A percentile compares a stretch with the other conserved stretches of the same genome.
phyloP scores from a whole-genome alignment of 2,888 invertebrate genomes.

The Pyrocoelia pectoralis region DNA sequence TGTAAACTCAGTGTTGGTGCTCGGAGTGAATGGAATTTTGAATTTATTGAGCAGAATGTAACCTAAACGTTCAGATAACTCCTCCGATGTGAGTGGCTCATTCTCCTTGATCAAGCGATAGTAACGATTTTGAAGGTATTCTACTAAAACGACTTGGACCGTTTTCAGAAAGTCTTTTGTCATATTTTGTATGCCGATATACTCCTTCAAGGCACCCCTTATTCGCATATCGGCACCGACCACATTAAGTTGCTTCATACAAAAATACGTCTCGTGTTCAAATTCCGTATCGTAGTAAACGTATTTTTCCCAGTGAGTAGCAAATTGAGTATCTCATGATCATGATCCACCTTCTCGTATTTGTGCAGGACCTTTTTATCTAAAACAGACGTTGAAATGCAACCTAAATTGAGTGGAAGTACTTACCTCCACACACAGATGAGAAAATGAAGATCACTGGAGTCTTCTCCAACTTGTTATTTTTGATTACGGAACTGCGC shows the following conservation, averaged over 20 bases:
- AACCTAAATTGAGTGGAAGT: background rate
- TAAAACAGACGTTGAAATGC: background rate
- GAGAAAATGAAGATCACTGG: slow-evolving; percentile 13
- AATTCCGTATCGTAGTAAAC: slow-evolving; percentile 11
- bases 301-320: slow-evolving; percentile 9
- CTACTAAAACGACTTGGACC: slow-evolving; percentile 16
- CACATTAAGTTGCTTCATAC: slow-evolving; percentile 24
- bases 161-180: slow-evolving; percentile 13
- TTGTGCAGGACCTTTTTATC: background rate
- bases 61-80: slow-evolving; percentile 11
- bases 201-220: slow-evolving; percentile 13
- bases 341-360: background rate
- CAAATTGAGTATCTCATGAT: slow-evolving; percentile 7
- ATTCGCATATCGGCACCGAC: background rate
- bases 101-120: slow-evolving; percentile 8
- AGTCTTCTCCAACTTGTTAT: background rate
- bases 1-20: background rate
- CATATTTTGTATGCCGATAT: slow-evolving; percentile 12
- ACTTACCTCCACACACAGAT: slow-evolving; percentile 15
- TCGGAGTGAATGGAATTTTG: slow-evolving; percentile 5
- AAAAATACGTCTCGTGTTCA: slow-evolving; percentile 12
- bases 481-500: background rate
- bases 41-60: slow-evolving; percentile 18
- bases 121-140: slow-evolving; percentile 16
- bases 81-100: slow-evolving; percentile 10